These are phyloP conservation scores for Ptychoptera albimana DNA, from an alignment of 2,888 invertebrate genomes.

Conservation along the genomic window DNA sequence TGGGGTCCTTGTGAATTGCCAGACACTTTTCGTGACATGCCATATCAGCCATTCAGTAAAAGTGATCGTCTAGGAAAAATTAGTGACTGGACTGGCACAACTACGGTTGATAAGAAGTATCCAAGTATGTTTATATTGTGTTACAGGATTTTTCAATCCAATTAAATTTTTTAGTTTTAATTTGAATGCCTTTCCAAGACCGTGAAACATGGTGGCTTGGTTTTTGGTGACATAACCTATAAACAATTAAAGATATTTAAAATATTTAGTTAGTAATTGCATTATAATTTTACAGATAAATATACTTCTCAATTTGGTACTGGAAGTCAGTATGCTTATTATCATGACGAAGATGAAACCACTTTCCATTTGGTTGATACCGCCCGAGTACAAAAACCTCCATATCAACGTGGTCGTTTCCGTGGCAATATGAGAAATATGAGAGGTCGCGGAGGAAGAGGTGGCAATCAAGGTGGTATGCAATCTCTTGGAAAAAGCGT, in stretches of 20 bases:
- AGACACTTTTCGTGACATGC: constrained; percentile 59
- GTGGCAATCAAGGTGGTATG: constrained; percentile 55
- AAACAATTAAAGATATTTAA: no score
- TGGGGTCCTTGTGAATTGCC: constrained; percentile 97
- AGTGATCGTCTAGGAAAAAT: constrained; percentile 97
- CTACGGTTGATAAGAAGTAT: constrained; percentile 85
- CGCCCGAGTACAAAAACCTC: constrained; percentile 73
- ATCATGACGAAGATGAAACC: constrained; percentile 97
- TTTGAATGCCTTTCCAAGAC: background rate
- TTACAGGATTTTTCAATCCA: background rate
- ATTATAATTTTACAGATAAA: constrained; percentile 43
- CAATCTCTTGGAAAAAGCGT: constrained; percentile 69
- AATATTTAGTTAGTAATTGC: no score
- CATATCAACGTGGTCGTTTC: constrained; percentile 85
- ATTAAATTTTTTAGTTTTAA: background rate
- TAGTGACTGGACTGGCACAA: constrained; percentile 95
- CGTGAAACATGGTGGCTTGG: no score
- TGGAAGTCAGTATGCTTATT: constrained; percentile 94
- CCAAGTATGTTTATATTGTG: constrained; percentile 47
- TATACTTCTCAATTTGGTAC: constrained; percentile 87
- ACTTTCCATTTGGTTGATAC: constrained; percentile 97
- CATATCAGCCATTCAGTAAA: constrained; percentile 98
- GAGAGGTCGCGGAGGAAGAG: constrained; percentile 44
- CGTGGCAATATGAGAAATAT: constrained; percentile 63
- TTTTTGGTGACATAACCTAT: constrained; percentile 4